Base-by-base conservation (phyloP, 2,113 vertebrate genomes). In the Entelurus aequoreus region DNA sequence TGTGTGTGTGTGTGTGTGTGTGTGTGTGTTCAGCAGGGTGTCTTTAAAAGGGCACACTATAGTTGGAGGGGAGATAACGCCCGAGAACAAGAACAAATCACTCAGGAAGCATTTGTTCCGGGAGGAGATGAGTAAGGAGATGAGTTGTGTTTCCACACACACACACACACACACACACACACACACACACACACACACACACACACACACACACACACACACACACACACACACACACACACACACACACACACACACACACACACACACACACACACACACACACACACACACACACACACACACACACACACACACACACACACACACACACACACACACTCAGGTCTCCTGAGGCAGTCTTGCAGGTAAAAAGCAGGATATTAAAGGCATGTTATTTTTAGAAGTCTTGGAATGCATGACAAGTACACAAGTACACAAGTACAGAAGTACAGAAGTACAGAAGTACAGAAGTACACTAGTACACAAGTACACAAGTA, bases 61-160 rank as follows among this genome's bases (percentile, higher is more conserved):
- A 81, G 82, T 87, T 84, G 49, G 75, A 78, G 71, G 54, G 64
- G 62, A 77, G 72, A 80, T 77, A 71, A 72, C 35, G 48, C 57
- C 69, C 75, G 71, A 81, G 66, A 83, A 82, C 81, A 78, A 84
- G 28, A 53, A 66, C 74, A 84, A 83, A 75, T 74, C 80, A 88
- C 80, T 88, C 79, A 80, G 85, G 82, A 87, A 84, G 82, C 71
- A 84, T 86, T 86, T 86, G 81, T 85, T 81, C 85, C 65, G 63
- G 74, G 63, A 82, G 77, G 72, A 84, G 83, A 87, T 83, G 75
- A 86, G 75, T 75, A 79, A 82, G 78, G 74, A 79, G 80, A 82
- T 76, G 80, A 81, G 75, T 74, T 83, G 67, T 83, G 80, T 79
- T 73, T 68, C 60, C 5, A 38, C 60, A 54, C 66, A 52, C 46